phyloP scores from a whole-genome alignment of 2,797 vertebrate species.

The Neosilurus mollespiculum region DNA sequence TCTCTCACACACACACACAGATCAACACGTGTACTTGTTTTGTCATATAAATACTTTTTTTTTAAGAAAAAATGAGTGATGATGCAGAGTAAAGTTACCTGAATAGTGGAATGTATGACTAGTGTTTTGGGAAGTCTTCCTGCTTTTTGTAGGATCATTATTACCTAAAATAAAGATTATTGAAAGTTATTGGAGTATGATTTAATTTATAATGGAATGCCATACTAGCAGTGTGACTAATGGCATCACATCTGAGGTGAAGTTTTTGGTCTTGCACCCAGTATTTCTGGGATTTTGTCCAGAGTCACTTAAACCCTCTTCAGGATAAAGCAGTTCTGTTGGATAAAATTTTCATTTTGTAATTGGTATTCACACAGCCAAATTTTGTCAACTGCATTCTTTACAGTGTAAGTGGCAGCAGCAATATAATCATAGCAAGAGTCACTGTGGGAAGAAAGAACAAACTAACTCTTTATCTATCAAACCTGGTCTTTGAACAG shows the following conservation, averaged over 20 bases:
- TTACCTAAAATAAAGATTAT: slow-evolving; percentile 52
- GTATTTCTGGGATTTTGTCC: neutral
- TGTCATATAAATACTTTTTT: slow-evolving; percentile 51
- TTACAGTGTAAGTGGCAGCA: no score
- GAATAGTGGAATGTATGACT: slow-evolving; percentile 38
- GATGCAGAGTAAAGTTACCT: slow-evolving; percentile 38
- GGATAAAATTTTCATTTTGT: neutral
- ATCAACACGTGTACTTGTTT: slow-evolving; percentile 26
- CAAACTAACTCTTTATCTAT: neutral
- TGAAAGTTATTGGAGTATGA: slow-evolving; percentile 8
- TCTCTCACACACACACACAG: neutral
- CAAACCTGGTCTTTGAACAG: neutral
- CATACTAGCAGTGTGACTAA: no score
- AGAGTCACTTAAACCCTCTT: no score
- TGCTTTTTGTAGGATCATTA: slow-evolving; percentile 49
- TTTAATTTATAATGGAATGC: neutral
- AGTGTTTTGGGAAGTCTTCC: slow-evolving; percentile 34
- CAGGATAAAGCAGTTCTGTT: neutral
- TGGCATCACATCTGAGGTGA: neutral
- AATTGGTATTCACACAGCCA: neutral
- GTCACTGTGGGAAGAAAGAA: neutral
- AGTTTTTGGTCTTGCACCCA: neutral
- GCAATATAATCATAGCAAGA: neutral
- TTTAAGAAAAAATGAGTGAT: slow-evolving; percentile 48
- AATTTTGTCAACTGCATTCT: neutral